Evolutionary conservation across 2,888 invertebrate species (phyloP), one percentile per base, ranked within the genome.

Genomic region (Panorpa germanica): DNA sequence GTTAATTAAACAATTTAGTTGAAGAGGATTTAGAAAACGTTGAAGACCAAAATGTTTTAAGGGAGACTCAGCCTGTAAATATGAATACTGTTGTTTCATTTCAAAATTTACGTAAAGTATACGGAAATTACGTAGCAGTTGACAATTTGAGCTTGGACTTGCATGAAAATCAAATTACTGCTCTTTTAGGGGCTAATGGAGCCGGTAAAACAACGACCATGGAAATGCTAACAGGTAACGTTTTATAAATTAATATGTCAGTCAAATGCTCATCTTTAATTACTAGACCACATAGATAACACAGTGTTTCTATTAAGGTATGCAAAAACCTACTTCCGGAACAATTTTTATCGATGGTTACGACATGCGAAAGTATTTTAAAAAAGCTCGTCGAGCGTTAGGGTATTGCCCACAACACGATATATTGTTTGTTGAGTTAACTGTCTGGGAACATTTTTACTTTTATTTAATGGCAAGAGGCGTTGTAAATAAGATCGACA

Each of bases 161-260:
- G 61, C 83, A 76, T 45, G 69, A 76, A 44, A 71, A 74, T 30
- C 81, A 86, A 55, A 82, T 83, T 36, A 83, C 82, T 2, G 80
- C 76, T 1, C 39, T 61, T 20, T 45, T 61, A 12, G 61, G 61
- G 2, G 61, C 60, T 43, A 86, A 85, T 45, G 85, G 85, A 4
- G 85, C 85, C 29, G 83, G 85, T 11, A 85, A 85, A 57, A 82
- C 82, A 4, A 85, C 85, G 0, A 81, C 82, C 7, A 82, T 86
- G 65, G 78, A 80, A 1, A 82, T 86, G 70, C 53, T 86, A 27
- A 83, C 82, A 34, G 68, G 70, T 69, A 43, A 43, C 27, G 31
- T 34, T n/a, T n/a, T n/a, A n/a, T n/a, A n/a, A n/a, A n/a, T n/a
- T n/a, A n/a, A n/a, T n/a, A n/a, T n/a, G n/a, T n/a, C n/a, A n/a